Base-by-base conservation (phyloP, 2,888 invertebrate genomes). In the Drosophila prostipennis region DNA sequence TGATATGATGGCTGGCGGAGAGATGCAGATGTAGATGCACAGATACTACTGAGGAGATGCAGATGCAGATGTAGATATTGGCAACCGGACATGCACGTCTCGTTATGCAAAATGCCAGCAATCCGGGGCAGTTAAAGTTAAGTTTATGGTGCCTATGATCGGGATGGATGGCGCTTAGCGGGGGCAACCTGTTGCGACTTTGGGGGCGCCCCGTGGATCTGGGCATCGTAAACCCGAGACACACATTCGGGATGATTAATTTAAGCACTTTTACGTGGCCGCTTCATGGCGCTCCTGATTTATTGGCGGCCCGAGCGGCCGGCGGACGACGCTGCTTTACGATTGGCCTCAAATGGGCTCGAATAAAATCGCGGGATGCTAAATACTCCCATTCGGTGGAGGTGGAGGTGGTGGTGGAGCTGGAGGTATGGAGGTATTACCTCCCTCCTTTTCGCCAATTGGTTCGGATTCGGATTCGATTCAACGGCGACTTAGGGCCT, bases 221-320 rank as follows among this genome's bases (percentile, higher is more conserved):
- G 49, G 74, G 71, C 68, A 74, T 75, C 80, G 77, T 75, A 77
- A 74, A 85, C 72, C 68, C 78, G 87, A 87, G 79, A 63, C 79
- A 87, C 64, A 91, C 84, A 90, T 91, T 65, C 85, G 88, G 87
- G 83, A 91, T 91, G 91, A 91, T 91, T 91, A 91, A 91, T 91
- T 91, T 91, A 91, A 89, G 91, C 90, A 91, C 89, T 91, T 91
- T 91, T 91, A 91, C 89, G 91, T 91, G 83, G 83, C 75, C 80
- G 89, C 82, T 90, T 90, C 87, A 86, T 90, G 87, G 89, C 89
- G 78, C 79, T 84, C 83, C 88, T 91, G 91, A 91, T 91, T 91
- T 91, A 91, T 91, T 89, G 87, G 74, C 67, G 58, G 71, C 59
- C 77, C 65, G 34, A 0, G 19, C 19, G 19, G 19, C 19, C 19